Conservation (phyloP, 1,140 invertebrate species). For the Solenopsis fugax region DNA sequence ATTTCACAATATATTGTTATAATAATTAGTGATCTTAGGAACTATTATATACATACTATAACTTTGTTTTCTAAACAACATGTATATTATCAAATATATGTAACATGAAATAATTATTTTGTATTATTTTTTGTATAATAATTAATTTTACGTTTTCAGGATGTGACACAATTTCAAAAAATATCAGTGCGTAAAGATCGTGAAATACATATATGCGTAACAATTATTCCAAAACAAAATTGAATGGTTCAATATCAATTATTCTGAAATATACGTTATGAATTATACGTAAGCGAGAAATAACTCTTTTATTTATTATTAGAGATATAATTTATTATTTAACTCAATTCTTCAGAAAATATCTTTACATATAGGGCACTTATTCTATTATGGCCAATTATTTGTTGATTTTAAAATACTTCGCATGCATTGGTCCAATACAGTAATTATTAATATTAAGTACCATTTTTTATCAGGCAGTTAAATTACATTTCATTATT, state of each 20-base stretch:
- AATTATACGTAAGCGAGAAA: conserved; percentile 70
- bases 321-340: conserved; percentile 49
- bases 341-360: conserved; percentile 37
- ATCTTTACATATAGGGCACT: conserved; percentile 74
- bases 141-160: conserved; percentile 58
- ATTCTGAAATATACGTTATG: conserved; percentile 71
- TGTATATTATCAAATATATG: conserved; percentile 63
- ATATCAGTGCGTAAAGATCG: conserved; percentile 30
- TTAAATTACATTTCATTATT: conserved; percentile 80
- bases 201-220: conserved; percentile 55
- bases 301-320: conserved; percentile 53
- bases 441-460: conserved; percentile 75
- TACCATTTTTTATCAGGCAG: conserved; percentile 69
- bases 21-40: conserved; percentile 73
- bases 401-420: conserved; percentile 73
- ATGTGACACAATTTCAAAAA: conserved; percentile 62
- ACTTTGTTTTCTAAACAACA: conserved; percentile 61
- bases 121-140: conserved; percentile 57
- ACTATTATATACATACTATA: conserved; percentile 68
- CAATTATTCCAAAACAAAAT: conserved; percentile 52
- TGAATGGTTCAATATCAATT: conserved; percentile 62
- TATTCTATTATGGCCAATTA: conserved; percentile 77
- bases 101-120: conserved; percentile 66
- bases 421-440: conserved; percentile 79
- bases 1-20: conserved; percentile 75